Percentiles rank a stretch among this genome's conserved stretches.
Evolutionary conservation across 2,888 invertebrate species (phyloP).

Genomic region (Prosopocoilus inquinatus): DNA sequence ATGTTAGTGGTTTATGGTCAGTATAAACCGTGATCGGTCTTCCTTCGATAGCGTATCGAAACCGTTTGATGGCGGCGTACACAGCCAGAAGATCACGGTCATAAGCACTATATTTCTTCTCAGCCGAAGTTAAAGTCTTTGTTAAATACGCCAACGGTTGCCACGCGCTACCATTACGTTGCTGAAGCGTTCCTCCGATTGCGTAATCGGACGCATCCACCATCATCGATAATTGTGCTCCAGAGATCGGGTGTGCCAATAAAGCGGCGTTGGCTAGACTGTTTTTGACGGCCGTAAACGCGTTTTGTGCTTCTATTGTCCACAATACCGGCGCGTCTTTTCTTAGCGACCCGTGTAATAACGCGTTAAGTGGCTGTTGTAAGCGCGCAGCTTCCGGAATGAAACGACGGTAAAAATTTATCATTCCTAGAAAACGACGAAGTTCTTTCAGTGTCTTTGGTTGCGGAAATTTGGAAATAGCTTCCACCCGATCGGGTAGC

Average conservation of each 20-base stretch:
- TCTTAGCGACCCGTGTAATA: background rate
- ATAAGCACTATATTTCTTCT: slow-evolving; percentile 32
- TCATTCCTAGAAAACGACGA: no score
- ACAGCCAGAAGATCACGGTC: slow-evolving; percentile 20
- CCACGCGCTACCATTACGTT: no score
- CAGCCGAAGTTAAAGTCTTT: slow-evolving; percentile 35
- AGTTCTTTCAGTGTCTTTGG: no score
- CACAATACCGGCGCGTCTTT: background rate
- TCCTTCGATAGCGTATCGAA: slow-evolving; percentile 18
- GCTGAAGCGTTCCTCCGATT: no score
- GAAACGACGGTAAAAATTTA: background rate
- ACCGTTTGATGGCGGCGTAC: slow-evolving; percentile 20
- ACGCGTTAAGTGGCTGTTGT: background rate
- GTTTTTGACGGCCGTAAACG: slow-evolving; percentile 34
- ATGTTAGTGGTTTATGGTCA: slow-evolving; percentile 20
- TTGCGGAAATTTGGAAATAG: no score
- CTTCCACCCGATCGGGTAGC: no score
- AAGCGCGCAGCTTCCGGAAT: background rate
- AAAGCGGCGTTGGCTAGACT: slow-evolving; percentile 34
- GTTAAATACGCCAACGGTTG: slow-evolving; percentile 42
- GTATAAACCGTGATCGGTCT: slow-evolving; percentile 16
- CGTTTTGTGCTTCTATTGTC: background rate
- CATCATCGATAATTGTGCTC: slow-evolving; percentile 27
- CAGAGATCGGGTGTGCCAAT: slow-evolving; percentile 36
- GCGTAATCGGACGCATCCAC: slow-evolving; percentile 14